Base-by-base conservation (phyloP, 2,113 vertebrate species). In the Thunnus maccoyii region DNA sequence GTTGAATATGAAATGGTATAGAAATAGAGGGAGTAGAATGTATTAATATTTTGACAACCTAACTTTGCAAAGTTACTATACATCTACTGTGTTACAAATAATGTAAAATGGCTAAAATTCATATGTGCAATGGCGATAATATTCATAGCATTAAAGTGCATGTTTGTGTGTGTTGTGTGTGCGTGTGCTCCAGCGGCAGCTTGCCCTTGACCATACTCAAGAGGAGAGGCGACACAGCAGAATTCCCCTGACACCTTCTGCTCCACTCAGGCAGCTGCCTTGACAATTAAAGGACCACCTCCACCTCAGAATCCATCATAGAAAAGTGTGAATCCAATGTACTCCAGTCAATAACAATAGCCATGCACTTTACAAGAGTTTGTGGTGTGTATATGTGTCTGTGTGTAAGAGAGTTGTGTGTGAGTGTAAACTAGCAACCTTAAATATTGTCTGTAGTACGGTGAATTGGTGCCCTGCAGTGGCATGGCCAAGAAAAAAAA, bases 181-280 rank as follows among this genome's bases (percentile, higher is more conserved):
- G 41, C 52, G 52, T 50, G 83, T 51, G 52, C 48, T 85, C 61
- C 60, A 46, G 89, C 86, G 76, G 71, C 91, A 93, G 88, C 93
- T 93, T 94, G 95, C 94, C 96, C 97, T 97, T 97, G 96, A 97
- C 96, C 95, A 95, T 93, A 85, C 89, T 94, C 90, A 87, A 84
- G 86, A 95, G 95, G 93, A 93, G 86, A 93, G 88, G 92, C 92
- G 90, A 96, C 94, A 94, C 89, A 93, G 91, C 94, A 89, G 41
- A 91, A 60, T 68, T 96, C 96, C 96, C 96, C 90, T 89, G 95
- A 95, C 95, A 92, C 94, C 90, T 84, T 90, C 89, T 86, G 94
- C 94, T 92, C 92, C 82, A 79, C 78, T 80, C 73, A 83, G 77
- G 91, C 94, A 89, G 87, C 94, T 94, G 96, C 94, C 95, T 91